Evolutionary conservation across 2,888 invertebrate species (phyloP).

Genomic region (Perithous albicinctus): DNA sequence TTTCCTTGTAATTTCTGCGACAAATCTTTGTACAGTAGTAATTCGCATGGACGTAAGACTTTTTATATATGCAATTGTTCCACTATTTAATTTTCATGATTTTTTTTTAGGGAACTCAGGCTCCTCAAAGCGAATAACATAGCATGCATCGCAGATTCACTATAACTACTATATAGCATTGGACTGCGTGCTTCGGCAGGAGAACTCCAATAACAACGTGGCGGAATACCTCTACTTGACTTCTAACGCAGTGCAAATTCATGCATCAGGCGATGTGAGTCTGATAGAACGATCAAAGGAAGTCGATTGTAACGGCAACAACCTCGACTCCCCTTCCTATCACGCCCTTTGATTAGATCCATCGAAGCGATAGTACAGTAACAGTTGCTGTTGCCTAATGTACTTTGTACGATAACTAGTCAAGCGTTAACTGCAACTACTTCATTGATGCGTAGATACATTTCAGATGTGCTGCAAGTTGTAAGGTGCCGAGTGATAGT

Average conservation of each 20-base stretch:
- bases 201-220: conserved; percentile 15
- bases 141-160: not conserved
- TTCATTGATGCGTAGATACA: conserved; percentile 27
- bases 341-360: conserved; percentile 56
- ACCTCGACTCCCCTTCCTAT: not conserved
- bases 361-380: conserved; percentile 36
- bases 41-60: too few relatives aligned
- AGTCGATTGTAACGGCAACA: conserved; percentile 52
- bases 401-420: conserved; percentile 26
- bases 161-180: not conserved
- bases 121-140: not conserved
- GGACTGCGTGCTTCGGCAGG: not conserved
- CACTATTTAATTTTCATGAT: too few relatives aligned
- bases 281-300: conserved; percentile 70
- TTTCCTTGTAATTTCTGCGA: too few relatives aligned
- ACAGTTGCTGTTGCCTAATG: conserved; percentile 26
- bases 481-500: too few relatives aligned
- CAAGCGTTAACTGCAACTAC: conserved; percentile 33
- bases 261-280: conserved; percentile 62
- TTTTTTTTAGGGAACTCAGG: too few relatives aligned
- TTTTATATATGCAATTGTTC: too few relatives aligned
- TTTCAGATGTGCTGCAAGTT: not conserved
- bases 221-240: conserved; percentile 5
- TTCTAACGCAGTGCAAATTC: conserved; percentile 61
- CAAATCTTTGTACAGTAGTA: too few relatives aligned